Evolutionary conservation across 1,140 invertebrate genomes (phyloP), one percentile per base, ranked within the genome.

Genomic region (Sesamia nonagrioides): DNA sequence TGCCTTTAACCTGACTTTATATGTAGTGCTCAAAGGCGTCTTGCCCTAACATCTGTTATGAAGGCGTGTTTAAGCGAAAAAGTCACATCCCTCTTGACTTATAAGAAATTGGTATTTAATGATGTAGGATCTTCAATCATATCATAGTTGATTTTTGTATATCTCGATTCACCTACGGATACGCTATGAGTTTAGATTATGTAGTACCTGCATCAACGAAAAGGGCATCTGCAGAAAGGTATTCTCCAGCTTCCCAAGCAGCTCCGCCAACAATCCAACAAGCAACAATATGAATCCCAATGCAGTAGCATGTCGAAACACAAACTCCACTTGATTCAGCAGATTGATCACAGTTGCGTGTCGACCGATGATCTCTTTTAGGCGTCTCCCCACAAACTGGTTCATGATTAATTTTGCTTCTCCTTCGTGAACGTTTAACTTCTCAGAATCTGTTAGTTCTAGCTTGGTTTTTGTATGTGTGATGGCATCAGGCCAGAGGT

Each of bases 221-320:
- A 86, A 92, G 0, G 90, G 89, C 9, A 91, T 7, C 33, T 90
- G 61, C 2, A 91, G 21, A 54, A 84, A 89, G 6, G 88, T 91
- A n/a, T 86, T 89, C 9, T 89, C 84, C 54, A 91, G 69, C 6
- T 88, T 88, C n/a, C 87, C 90, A 11, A 92, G 78, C 3, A 92
- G 71, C 77, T 88, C 89, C 1, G 85, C 83, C 50, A 88, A 87
- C 17, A 92, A 21, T 7, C 80, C 80, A 0, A 80, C 17, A 0
- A 74, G 77, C 0, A 84, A 52, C 6, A 84, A 66, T 15, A 73
- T 15, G 21, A 86, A 88, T 54, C 84, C 86, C 1, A 88, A 15
- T 11, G 82, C 87, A 11, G 87, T 79, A 4, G 80, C 69, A 68
- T 52, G 56, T 13, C 82, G 61, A 21, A 84, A 85, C n/a, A 82